Evolutionary conservation across 2,797 vertebrate species (phyloP).

Genomic region (Chloroceryle amazona): DNA sequence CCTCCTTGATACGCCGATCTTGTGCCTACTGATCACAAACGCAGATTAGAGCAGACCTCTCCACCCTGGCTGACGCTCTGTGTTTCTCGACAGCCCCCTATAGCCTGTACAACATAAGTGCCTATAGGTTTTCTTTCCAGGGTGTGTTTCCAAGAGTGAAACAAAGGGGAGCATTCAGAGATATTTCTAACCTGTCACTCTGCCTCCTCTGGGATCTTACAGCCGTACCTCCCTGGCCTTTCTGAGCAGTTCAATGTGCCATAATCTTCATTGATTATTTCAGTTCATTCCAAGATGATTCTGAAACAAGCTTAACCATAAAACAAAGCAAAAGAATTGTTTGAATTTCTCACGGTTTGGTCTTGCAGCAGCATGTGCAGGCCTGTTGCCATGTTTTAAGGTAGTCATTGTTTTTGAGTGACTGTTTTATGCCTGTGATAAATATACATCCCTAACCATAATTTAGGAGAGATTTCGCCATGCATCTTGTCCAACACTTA

Average conservation of each 20-base stretch:
- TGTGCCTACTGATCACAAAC: background rate
- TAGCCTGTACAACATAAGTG: background rate
- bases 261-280: background rate
- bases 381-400: background rate
- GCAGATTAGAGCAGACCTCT: background rate
- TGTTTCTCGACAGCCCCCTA: conserved; percentile 55
- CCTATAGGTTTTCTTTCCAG: background rate
- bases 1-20: background rate
- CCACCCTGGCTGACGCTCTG: background rate
- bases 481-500: conserved; percentile 13
- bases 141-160: background rate
- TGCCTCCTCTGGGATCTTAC: background rate
- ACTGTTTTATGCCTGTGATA: background rate
- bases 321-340: background rate
- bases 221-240: background rate
- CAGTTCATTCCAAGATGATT: background rate
- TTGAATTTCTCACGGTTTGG: background rate
- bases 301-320: background rate
- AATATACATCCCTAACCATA: conserved; percentile 7
- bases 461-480: conserved; percentile 24
- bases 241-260: background rate
- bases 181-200: background rate
- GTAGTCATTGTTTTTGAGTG: background rate
- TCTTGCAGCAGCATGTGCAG: background rate
- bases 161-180: background rate